Base-by-base conservation (phyloP, 2,888 invertebrate genomes). In the Horisme vitalbata region DNA sequence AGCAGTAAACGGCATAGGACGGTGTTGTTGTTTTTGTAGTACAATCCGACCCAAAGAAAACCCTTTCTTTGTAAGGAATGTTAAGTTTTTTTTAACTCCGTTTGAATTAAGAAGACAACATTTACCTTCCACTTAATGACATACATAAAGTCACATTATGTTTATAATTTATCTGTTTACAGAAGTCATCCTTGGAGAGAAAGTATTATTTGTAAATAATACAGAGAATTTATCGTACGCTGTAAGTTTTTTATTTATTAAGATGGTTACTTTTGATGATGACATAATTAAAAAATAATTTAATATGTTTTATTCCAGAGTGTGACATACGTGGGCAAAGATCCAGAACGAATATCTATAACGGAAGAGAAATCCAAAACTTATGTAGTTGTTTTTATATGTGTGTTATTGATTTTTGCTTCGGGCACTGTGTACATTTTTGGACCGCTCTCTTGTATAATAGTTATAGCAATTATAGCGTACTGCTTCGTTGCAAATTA, bases 181-280 rank as follows among this genome's bases (percentile, higher is more conserved):
- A 87, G 87, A 87, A 59, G 73, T 57, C 30, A 71, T 87, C 59
- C 69, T 87, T 1, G 87, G 85, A 2, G 84, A 83, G 49, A 84
- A 84, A 66, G 71, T 84, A 35, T 52, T 87, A 21, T 66, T 70
- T 20, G 72, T 86, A 8, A 72, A 75, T 15, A 83, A 83, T 52
- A 68, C 74, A 23, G 72, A 79, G 12, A 75, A 71, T 26, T 64
- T 84, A 51, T 74, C 74, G 38, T 83, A 78, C 41, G 76, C 78
- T 47, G 86, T 84, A 64, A 80, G 82, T 46, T 47, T 18, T 52
- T 48, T 54, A 39, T 35, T 33, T 47, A 38, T 38, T 34, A 20
- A 28, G 15, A 14, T 10, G 11, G 13, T 13, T 31, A 32, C 30
- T 43, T 41, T 41, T 15, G 27, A 15, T 30, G 13, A 3, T 24